phyloP scores from a whole-genome alignment of 2,797 vertebrate species.

The Mustela erminea region DNA sequence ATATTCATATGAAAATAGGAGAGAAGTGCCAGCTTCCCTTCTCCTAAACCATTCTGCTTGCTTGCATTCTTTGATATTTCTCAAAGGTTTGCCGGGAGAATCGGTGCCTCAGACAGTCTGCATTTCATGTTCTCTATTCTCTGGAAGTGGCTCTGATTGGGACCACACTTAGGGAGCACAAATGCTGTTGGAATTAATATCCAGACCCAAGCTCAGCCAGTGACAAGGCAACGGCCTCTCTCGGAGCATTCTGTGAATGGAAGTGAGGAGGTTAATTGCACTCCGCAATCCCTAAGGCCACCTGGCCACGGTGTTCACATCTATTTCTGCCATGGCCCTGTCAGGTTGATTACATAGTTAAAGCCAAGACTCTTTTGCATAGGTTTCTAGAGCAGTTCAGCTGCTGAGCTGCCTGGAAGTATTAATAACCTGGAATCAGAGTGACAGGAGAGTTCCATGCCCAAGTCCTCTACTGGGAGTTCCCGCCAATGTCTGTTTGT shows the following conservation, averaged over 20 bases:
- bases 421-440: conserved; percentile 44
- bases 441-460: conserved; percentile 9
- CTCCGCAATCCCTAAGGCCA: conserved; percentile 41
- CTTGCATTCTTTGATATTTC: background rate
- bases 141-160: background rate
- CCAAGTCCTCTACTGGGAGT: background rate
- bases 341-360: conserved; percentile 76
- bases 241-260: background rate
- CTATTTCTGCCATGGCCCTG: conserved; percentile 27
- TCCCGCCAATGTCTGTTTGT: background rate
- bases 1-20: background rate
- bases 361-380: conserved; percentile 49
- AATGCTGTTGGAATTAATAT: background rate
- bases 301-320: background rate
- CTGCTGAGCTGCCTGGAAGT: conserved; percentile 28
- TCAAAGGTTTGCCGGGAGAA: background rate
- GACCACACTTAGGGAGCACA: background rate
- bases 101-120: background rate
- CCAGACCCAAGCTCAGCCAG: background rate
- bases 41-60: background rate
- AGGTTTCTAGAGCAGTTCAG: conserved; percentile 9
- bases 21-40: background rate
- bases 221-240: background rate
- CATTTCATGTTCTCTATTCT: background rate
- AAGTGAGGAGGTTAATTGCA: conserved; percentile 43